Evolutionary conservation across 2,888 invertebrate genomes (phyloP).

Genomic region (Lydus trimaculatus): DNA sequence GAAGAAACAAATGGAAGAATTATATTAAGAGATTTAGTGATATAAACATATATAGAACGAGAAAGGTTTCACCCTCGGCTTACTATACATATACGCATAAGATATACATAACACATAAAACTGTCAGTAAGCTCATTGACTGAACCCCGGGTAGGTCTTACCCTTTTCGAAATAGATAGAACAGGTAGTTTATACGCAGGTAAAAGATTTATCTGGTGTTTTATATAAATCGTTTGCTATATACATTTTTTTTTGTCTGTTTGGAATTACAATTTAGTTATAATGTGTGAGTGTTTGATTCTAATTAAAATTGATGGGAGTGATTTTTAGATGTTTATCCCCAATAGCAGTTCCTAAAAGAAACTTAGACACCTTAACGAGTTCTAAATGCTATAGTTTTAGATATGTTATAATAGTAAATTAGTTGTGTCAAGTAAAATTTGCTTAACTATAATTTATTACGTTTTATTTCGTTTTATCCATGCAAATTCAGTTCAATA

Average conservation of each 20-base stretch:
- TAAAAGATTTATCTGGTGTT: slow-evolving; percentile 1
- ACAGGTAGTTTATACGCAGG: not conserved
- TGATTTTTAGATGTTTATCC: not conserved
- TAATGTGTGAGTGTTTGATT: not conserved
- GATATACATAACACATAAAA: slow-evolving; percentile 31
- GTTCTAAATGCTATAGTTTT: too few species aligned
- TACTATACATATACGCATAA: not conserved
- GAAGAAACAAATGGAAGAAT: not conserved
- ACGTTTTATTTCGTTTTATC: not conserved
- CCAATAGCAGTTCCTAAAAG: not conserved
- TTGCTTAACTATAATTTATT: not conserved
- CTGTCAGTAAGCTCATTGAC: slow-evolving; percentile 26
- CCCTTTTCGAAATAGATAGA: slow-evolving; percentile 17
- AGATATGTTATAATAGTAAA: too few species aligned
- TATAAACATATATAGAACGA: not conserved
- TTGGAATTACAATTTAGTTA: not conserved
- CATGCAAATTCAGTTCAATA: not conserved
- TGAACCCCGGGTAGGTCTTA: slow-evolving; percentile 12
- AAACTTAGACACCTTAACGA: too few species aligned
- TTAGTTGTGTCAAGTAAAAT: not conserved
- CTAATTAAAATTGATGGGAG: not conserved
- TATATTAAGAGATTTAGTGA: slow-evolving; percentile 1
- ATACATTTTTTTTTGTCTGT: not conserved
- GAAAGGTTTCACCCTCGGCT: not conserved
- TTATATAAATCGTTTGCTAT: not conserved